Evolutionary conservation across 2,797 vertebrate species (phyloP).

Genomic region (Cryptoblepharus egeriae): DNA sequence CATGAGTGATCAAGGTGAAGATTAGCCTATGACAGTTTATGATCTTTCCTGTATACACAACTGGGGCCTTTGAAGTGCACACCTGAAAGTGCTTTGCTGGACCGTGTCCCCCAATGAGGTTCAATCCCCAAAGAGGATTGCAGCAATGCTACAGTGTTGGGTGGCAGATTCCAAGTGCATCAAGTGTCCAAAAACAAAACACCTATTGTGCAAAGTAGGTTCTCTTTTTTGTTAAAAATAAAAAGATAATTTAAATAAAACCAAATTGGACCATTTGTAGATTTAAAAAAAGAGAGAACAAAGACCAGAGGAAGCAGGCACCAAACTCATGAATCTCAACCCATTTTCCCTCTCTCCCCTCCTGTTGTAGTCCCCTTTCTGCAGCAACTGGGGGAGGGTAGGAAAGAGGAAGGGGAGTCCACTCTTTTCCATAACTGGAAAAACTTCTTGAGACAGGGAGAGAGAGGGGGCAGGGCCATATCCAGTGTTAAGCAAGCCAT

Average conservation of each 20-base stretch:
- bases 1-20: constrained; percentile 35
- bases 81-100: constrained; percentile 21
- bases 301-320: constrained; percentile 71
- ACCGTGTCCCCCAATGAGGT: constrained; percentile 64
- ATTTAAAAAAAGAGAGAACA: constrained; percentile 50
- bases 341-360: constrained; percentile 31
- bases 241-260: constrained; percentile 69
- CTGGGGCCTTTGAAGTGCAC: not conserved
- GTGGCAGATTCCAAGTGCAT: constrained; percentile 75
- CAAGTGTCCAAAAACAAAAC: constrained; percentile 55
- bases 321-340: constrained; percentile 69
- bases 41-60: not conserved
- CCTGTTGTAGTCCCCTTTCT: constrained; percentile 46
- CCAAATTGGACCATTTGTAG: constrained; percentile 61
- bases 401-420: not conserved
- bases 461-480: constrained; percentile 30
- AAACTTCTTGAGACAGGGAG: constrained; percentile 9
- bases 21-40: constrained; percentile 34
- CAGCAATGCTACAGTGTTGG: constrained; percentile 72
- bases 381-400: not conserved
- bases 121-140: constrained; percentile 52
- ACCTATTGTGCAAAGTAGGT: constrained; percentile 76
- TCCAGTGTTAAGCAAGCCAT: constrained; percentile 66
- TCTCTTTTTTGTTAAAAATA: constrained; percentile 46
- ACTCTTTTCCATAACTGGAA: constrained; percentile 43